A percentile compares a stretch with the other conserved stretches of the same genome.
Conservation (phyloP, 2,113 vertebrate genomes). For the Oplegnathus fasciatus region DNA sequence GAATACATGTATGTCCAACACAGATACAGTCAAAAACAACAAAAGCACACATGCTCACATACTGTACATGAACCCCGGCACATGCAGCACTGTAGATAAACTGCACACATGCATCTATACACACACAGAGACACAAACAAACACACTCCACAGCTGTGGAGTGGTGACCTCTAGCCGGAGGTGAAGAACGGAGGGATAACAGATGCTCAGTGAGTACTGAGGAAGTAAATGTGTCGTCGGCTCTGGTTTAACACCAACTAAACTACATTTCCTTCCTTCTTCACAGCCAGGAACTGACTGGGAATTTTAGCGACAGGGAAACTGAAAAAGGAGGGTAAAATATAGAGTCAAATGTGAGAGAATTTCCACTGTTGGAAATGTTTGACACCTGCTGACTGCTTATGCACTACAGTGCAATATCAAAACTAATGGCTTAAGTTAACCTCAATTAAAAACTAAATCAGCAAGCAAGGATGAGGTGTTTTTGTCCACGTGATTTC, state of each 20-base stretch:
- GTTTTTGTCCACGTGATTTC: not conserved
- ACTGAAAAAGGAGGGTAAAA: not conserved
- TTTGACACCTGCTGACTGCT: not conserved
- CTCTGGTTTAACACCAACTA: slow-evolving; percentile 27
- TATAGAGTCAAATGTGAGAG: not conserved
- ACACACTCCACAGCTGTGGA: slow-evolving; percentile 39
- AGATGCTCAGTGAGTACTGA: slow-evolving; percentile 48
- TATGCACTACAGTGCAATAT: not conserved
- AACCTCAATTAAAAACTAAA: not conserved
- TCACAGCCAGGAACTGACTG: not conserved
- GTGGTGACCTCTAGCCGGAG: slow-evolving; percentile 62
- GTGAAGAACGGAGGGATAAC: slow-evolving; percentile 38
- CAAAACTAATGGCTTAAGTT: not conserved
- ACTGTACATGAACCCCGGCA: not conserved
- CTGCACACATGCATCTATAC: not conserved
- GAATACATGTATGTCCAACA: not conserved
- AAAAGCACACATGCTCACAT: not conserved
- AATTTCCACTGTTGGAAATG: not conserved
- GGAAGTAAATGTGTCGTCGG: not conserved
- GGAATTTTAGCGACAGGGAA: not conserved
- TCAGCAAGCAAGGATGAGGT: not conserved
- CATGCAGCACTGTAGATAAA: slow-evolving; percentile 5
- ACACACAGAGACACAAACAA: not conserved
- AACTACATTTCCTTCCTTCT: not conserved
- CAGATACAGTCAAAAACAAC: not conserved